A percentile compares a stretch with the other conserved stretches of the same genome.
Conservation (phyloP, 2,113 vertebrate genomes). For the Lagopus leucura region DNA sequence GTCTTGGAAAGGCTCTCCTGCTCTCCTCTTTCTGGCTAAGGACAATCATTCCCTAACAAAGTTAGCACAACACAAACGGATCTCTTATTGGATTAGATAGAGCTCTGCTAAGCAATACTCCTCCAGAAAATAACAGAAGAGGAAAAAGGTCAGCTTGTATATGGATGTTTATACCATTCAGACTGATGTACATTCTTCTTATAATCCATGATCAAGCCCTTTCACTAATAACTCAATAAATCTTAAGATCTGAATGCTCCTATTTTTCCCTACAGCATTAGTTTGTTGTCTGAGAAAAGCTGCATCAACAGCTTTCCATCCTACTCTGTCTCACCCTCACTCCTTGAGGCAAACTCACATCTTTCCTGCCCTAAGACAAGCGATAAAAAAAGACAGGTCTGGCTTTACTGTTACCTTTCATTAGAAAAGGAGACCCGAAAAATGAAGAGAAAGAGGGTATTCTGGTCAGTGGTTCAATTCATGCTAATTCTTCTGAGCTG, state of each 20-base stretch:
- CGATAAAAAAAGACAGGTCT: not conserved
- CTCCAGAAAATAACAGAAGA: not conserved
- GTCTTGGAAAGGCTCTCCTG: not conserved
- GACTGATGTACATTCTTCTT: not conserved
- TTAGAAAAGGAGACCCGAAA: not conserved
- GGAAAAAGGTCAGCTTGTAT: constrained; percentile 1
- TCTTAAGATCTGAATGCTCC: not conserved
- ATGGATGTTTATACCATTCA: not conserved
- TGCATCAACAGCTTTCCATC: constrained; percentile 37
- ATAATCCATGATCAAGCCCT: not conserved
- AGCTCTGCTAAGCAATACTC: constrained; percentile 49
- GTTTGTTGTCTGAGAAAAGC: constrained; percentile 10
- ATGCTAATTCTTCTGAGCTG: not conserved
- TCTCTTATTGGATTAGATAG: not conserved
- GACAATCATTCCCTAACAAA: not conserved
- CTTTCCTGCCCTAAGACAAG: not conserved
- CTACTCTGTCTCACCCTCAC: not conserved
- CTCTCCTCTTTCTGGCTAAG: constrained; percentile 6
- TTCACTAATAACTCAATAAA: not conserved
- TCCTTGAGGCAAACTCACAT: not conserved
- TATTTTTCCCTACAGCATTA: constrained; percentile 25
- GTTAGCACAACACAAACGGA: not conserved
- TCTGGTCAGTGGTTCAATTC: not conserved
- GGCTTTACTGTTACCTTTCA: not conserved
- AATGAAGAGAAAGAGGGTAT: not conserved